Percentiles rank a stretch among this genome's conserved stretches.
Evolutionary conservation across 2,113 vertebrate species (phyloP).

Genomic region (Callaeas wilsoni): DNA sequence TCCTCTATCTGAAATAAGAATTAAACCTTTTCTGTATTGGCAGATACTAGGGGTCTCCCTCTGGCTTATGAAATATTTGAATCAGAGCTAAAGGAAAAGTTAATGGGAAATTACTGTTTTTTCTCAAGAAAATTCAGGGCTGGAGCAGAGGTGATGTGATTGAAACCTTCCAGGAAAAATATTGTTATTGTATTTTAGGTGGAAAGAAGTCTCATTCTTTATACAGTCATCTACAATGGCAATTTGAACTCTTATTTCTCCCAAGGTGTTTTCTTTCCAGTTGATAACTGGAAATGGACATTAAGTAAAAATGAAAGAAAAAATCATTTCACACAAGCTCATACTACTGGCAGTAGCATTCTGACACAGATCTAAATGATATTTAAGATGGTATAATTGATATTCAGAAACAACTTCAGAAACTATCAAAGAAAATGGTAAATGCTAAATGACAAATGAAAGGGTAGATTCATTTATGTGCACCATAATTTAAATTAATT

Average conservation of each 20-base stretch:
- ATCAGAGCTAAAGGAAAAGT: neutral
- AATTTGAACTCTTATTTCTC: neutral
- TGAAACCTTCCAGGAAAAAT: neutral
- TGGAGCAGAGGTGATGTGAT: neutral
- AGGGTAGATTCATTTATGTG: neutral
- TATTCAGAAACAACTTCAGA: neutral
- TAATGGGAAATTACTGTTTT: neutral
- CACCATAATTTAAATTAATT: neutral
- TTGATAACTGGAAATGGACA: neutral
- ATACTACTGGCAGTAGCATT: neutral
- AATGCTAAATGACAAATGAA: neutral
- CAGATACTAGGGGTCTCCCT: neutral
- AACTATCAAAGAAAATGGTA: neutral
- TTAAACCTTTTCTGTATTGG: neutral
- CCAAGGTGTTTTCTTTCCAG: neutral
- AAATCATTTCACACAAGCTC: neutral
- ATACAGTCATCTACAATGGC: neutral
- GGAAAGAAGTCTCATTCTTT: neutral
- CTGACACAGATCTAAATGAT: neutral
- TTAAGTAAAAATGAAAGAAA: neutral
- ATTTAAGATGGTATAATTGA: neutral
- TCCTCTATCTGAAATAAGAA: neutral
- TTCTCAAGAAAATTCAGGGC: neutral
- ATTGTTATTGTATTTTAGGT: neutral
- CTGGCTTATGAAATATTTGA: neutral